Evolutionary conservation across 2,797 vertebrate species (phyloP), one percentile per base, ranked within the genome.

Genomic region (Podarcis lilfordi): DNA sequence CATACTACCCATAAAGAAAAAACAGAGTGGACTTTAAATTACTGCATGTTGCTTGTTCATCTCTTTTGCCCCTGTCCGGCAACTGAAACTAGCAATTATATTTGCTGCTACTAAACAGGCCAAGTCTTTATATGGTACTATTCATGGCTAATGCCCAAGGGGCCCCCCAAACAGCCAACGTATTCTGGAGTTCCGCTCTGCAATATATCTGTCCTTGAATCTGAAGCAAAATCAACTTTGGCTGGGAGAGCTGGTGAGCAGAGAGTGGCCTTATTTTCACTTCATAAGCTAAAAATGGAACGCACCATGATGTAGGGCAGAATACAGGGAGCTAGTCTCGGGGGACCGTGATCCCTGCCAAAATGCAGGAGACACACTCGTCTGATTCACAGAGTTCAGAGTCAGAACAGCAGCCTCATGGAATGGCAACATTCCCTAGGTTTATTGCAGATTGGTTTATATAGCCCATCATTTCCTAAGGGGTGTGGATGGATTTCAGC

Each of bases 211-310:
- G 59, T 83, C 81, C 66, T 69, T 64, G 76, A 80, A 66, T 79
- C 85, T 87, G 66, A 85, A 84, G 40, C 10, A 64, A 84, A 17
- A 40, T n/a, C 81, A 32, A 11, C n/a, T 43, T 84, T 29, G 40
- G 19, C 43, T 59, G 66, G 61, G 79, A 82, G 23, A 50, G 4
- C 1, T 75, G 71, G 5, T 37, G 59, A 78, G 23, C 32, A 75
- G 55, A 90, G 69, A 90, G 80, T 13, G 43, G 59, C 21, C 71
- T 80, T 85, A 19, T 66, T 45, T 78, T 43, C 37, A 50, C 25
- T 61, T 84, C 21, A 23, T 74, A 32, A 80, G 77, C 76, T 87
- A 84, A 87, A 90, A 84, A 35, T 75, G 35, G 81, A 87, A 55
- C n/a, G 25, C 23, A 64, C 21, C 15, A 32, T 76, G 19, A 32